Conservation (phyloP, 92 coral and sea anemone genomes). For the Actinernus sp. region DNA sequence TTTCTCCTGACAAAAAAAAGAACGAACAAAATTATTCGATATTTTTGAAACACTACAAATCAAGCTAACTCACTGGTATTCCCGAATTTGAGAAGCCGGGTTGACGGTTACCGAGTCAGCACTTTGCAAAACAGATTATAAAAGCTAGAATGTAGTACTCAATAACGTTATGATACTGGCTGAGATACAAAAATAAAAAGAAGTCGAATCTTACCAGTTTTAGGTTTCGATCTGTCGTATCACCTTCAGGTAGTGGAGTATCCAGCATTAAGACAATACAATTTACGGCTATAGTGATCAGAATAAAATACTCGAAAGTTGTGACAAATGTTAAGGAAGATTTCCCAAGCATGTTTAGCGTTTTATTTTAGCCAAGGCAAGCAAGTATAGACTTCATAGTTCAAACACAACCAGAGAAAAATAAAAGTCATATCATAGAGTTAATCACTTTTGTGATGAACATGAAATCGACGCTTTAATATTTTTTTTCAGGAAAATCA, state of each 20-base stretch:
- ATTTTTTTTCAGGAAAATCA: too few relatives aligned
- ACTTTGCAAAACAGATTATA: too few relatives aligned
- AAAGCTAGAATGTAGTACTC: too few relatives aligned
- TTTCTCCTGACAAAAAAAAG: constrained; percentile 70
- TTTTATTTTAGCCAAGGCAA: too few relatives aligned
- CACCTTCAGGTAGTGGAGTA: constrained; percentile 92
- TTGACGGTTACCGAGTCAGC: too few relatives aligned
- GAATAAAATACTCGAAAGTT: constrained; percentile 93
- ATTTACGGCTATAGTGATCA: constrained; percentile 96
- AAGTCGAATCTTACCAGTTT: constrained; percentile 96
- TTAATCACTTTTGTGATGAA: too few relatives aligned
- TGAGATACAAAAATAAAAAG: neutral
- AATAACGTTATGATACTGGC: too few relatives aligned
- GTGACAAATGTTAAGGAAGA: constrained; percentile 70
- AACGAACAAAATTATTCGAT: neutral
- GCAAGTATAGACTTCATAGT: constrained; percentile 4
- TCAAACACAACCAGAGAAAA: neutral
- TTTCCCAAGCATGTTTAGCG: neutral
- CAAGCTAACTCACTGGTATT: too few relatives aligned
- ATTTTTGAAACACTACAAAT: too few relatives aligned
- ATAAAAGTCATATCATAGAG: too few relatives aligned
- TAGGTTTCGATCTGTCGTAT: constrained; percentile 78
- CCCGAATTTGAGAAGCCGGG: too few relatives aligned
- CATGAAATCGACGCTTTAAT: too few relatives aligned
- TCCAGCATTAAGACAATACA: constrained; percentile 94